These are phyloP conservation scores for Venusia cambrica DNA, from an alignment of 2,888 invertebrate genomes.

Conservation along the genomic window DNA sequence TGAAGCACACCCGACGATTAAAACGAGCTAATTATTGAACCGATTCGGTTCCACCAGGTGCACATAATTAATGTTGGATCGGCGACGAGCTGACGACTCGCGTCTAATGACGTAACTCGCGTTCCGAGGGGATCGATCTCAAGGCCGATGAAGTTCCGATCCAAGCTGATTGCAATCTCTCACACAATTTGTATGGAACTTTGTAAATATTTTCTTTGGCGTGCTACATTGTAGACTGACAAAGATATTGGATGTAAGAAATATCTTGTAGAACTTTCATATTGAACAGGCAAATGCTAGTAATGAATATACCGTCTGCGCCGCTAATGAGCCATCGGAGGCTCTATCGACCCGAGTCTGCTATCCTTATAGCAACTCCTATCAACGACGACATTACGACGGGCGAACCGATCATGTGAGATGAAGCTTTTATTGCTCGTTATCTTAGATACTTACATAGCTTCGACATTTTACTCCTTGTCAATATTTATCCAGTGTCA, in stretches of 20 bases:
- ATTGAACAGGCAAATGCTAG: slow-evolving; percentile 25
- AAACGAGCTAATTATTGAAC: slow-evolving; percentile 12
- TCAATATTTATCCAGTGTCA: neutral
- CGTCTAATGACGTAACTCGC: slow-evolving; percentile 14
- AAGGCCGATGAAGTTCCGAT: slow-evolving; percentile 8
- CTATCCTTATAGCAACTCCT: slow-evolving; percentile 5
- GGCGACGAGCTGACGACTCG: slow-evolving; percentile 17
- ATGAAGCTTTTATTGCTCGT: neutral
- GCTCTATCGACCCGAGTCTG: slow-evolving; percentile 23
- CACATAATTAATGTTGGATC: slow-evolving; percentile 16
- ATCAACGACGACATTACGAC: slow-evolving; percentile 3
- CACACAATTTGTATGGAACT: neutral
- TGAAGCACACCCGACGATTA: neutral
- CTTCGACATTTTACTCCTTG: neutral
- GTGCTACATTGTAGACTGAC: no score
- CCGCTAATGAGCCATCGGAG: slow-evolving; percentile 29
- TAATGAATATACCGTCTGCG: slow-evolving; percentile 30
- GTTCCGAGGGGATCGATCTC: slow-evolving; percentile 11
- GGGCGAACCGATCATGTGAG: slow-evolving; percentile 5
- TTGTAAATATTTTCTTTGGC: slow-evolving; percentile 1
- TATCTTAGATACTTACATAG: neutral
- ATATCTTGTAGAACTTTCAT: no score
- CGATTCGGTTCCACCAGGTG: no score
- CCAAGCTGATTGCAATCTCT: slow-evolving; percentile 4
- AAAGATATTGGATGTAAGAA: no score